Conservation (phyloP, 2,113 vertebrate genomes). For the Pipra filicauda region DNA sequence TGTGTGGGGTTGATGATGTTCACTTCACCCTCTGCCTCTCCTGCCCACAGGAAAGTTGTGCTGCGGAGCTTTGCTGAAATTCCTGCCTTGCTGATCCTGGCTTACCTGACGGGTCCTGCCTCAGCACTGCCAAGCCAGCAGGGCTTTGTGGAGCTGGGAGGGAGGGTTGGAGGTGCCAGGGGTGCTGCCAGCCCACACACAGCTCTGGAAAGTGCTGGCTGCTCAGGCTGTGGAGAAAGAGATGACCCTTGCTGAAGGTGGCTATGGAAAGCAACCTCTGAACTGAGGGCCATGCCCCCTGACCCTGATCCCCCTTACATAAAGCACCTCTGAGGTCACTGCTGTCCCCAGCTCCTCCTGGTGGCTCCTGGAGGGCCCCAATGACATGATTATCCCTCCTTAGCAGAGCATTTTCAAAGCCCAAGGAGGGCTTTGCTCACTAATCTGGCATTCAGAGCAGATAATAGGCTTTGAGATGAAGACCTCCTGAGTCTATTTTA, state of each 20-base stretch:
- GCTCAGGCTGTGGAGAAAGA: neutral
- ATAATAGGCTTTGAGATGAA: slow-evolving; percentile 53
- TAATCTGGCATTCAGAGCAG: slow-evolving; percentile 57
- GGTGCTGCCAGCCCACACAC: neutral
- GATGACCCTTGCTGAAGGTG: neutral
- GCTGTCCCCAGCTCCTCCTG: slow-evolving; percentile 30
- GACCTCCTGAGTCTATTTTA: slow-evolving; percentile 56
- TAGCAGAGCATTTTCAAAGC: slow-evolving; percentile 36
- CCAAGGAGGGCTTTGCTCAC: slow-evolving; percentile 47
- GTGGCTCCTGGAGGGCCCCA: slow-evolving; percentile 14
- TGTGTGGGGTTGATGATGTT: neutral
- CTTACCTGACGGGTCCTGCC: neutral
- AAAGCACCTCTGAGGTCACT: slow-evolving; percentile 48
- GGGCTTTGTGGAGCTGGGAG: neutral
- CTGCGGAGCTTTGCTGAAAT: fast-evolving
- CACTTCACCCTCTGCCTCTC: neutral
- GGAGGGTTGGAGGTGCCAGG: neutral
- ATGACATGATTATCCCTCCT: slow-evolving; percentile 62
- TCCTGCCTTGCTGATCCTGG: neutral
- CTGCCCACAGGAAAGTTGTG: neutral
- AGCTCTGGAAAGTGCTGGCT: neutral
- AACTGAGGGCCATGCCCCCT: neutral
- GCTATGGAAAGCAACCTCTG: neutral
- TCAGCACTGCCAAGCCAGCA: neutral
- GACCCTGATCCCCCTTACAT: neutral